phyloP scores from a whole-genome alignment of 1,140 invertebrate species.

The Macrobrachium nipponense region DNA sequence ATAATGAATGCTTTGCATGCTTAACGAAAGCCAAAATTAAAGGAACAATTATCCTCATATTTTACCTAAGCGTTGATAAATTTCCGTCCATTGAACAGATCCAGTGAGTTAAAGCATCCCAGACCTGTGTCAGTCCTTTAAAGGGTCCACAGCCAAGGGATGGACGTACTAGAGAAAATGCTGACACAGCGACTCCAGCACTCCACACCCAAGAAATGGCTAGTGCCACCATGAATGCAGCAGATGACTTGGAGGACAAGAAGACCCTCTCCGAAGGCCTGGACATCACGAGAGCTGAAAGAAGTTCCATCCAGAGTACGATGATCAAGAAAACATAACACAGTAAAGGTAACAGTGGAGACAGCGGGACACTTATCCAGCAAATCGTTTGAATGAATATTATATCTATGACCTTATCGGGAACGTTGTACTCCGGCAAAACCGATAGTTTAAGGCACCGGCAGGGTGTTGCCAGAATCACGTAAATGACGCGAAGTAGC shows the following conservation, averaged over 20 bases:
- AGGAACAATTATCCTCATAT: neutral
- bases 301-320: conserved; percentile 17
- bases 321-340: conserved; percentile 13
- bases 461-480: conserved; percentile 19
- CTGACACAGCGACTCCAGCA: conserved; percentile 8
- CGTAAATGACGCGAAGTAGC: conserved; percentile 3
- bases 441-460: neutral
- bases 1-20: neutral
- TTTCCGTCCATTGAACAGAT: neutral
- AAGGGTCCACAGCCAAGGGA: conserved; percentile 47
- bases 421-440: conserved; percentile 33
- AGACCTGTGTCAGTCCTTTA: conserved; percentile 20
- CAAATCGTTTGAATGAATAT: conserved; percentile 37
- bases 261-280: conserved; percentile 23
- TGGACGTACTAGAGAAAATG: conserved; percentile 8
- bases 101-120: conserved; percentile 24
- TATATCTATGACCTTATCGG: conserved; percentile 37
- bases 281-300: conserved; percentile 9
- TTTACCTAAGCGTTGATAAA: conserved; percentile 27
- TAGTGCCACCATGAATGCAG: conserved; percentile 47
- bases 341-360: conserved; percentile 35
- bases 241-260: conserved; percentile 31
- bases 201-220: conserved; percentile 31
- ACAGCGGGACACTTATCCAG: conserved; percentile 41
- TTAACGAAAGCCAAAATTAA: neutral